phyloP scores from a whole-genome alignment of 2,888 invertebrate genomes.

The Nymphalis urticae region DNA sequence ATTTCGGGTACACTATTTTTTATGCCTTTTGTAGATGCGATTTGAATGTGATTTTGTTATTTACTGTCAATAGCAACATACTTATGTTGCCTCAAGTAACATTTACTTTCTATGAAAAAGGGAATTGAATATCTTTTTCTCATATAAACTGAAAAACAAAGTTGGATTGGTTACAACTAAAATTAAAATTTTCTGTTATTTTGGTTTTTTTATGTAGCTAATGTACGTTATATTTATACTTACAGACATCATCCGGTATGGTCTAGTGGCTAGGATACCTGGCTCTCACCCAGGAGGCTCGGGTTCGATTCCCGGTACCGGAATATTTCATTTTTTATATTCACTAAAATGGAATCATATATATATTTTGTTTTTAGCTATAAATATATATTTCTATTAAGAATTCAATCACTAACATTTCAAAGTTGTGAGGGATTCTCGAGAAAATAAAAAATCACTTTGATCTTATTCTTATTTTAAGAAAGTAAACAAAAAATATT shows the following conservation, averaged over 20 bases:
- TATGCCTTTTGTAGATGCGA: conserved; percentile 33
- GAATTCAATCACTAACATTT: no score
- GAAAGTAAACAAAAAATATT: conserved; percentile 24
- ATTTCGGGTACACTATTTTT: conserved; percentile 24
- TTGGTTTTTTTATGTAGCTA: not conserved
- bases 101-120: conserved; percentile 10
- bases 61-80: conserved; percentile 32
- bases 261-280: conserved; percentile 39
- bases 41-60: conserved; percentile 38
- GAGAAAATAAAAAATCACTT: conserved; percentile 17
- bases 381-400: no score
- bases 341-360: not conserved
- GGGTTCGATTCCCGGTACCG: conserved; percentile 87
- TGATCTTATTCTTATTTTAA: conserved; percentile 19
- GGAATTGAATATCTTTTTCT: conserved; percentile 13
- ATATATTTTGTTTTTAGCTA: not conserved
- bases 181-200: not conserved
- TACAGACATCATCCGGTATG: conserved; percentile 18
- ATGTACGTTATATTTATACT: not conserved
- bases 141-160: no score
- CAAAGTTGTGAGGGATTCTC: not conserved
- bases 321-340: conserved; percentile 54
- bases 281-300: conserved; percentile 79
- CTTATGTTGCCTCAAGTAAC: conserved; percentile 25
- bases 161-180: no score